phyloP scores from a whole-genome alignment of 1,140 invertebrate genomes.

The Brachionus asplanchnoidis region DNA sequence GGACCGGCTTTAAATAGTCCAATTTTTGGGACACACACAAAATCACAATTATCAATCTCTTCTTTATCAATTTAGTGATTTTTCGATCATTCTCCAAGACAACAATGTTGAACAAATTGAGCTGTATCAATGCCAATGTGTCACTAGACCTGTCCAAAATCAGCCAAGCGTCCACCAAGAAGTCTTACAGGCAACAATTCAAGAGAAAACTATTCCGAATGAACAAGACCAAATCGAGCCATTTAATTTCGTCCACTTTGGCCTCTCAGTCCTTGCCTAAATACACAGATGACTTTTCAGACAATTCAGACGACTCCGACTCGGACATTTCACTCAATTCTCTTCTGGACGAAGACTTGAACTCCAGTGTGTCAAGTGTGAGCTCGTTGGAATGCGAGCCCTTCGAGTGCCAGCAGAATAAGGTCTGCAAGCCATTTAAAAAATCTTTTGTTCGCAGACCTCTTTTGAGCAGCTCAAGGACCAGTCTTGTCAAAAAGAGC shows the following conservation, averaged over 20 bases:
- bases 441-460: neutral
- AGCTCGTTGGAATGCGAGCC: neutral
- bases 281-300: neutral
- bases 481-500: neutral
- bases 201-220: neutral
- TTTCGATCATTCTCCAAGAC: neutral
- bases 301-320: neutral
- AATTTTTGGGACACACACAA: neutral
- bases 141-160: neutral
- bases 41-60: neutral
- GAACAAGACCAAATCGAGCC: neutral
- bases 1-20: neutral
- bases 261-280: neutral
- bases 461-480: neutral
- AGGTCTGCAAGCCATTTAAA: neutral
- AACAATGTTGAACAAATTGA: slow-evolving; percentile 23
- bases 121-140: neutral
- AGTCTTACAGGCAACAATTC: neutral
- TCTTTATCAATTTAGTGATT: slow-evolving; percentile 2
- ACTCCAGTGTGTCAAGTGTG: slow-evolving; percentile 24
- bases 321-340: slow-evolving; percentile 1
- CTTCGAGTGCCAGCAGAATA: neutral
- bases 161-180: neutral
- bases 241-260: neutral
- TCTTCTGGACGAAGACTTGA: neutral